Evolutionary conservation across 2,797 vertebrate species (phyloP), one percentile per base, ranked within the genome.

Genomic region (Pitangus sulphuratus): DNA sequence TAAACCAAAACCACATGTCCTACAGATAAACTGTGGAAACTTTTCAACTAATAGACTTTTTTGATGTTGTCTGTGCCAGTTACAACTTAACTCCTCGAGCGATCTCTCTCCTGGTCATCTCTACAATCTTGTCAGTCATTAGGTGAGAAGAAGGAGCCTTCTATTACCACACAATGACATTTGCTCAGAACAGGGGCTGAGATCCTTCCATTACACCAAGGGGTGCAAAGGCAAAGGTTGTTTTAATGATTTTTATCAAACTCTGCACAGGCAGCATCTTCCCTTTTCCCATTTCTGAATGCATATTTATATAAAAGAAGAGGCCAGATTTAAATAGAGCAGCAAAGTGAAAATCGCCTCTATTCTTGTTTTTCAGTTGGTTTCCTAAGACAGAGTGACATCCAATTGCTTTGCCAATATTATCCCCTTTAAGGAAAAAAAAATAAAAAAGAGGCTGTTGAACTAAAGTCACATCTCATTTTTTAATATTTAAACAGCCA

Each of bases 1-100:
- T 92, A 97, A 97, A 97, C 58, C 89, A 92, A 97, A 96, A 91
- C 97, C 95, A 97, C 74, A 97, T 95, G 93, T 84, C 93, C 44
- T 42, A 62, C 45, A 95, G 92, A 97, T 95, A 97, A 97, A 96
- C 70, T 92, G 37, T 87, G 74, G 84, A 70, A 87, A 60, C 74
- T 97, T 95, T 91, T 71, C 77, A 96, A 96, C 93, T 87, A 82
- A 96, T 66, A 74, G 94, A 88, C n/a, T 3, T 92, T 92, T 96
- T 25, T 90, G 48, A 79, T 64, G 69, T 35, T 79, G 66, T 33
- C 71, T 87, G 33, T 71, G 68, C 71, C 88, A 85, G 91, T 86
- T 54, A 91, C 57, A 75, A 81, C 33, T 94, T 87, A 81, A 78
- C 70, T 90, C 70, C 50, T 90, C 84, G 91, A 69, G 50, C 14